Evolutionary conservation across 2,113 vertebrate species (phyloP).

Genomic region (Nettapus auritus): DNA sequence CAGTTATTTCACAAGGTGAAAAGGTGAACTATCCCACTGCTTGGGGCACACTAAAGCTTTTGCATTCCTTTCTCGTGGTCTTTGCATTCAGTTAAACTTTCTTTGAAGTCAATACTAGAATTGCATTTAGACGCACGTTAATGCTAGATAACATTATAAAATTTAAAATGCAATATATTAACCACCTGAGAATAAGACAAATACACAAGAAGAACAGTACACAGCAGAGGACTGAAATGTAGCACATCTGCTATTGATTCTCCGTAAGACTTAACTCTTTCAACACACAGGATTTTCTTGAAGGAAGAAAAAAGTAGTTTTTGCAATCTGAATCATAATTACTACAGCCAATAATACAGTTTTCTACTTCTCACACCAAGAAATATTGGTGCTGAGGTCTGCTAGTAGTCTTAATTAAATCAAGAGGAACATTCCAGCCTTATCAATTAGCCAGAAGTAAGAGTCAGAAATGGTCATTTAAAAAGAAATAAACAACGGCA

Average conservation of each 20-base stretch:
- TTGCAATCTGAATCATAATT: not conserved
- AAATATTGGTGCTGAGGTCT: not conserved
- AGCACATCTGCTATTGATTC: not conserved
- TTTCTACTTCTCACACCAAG: not conserved
- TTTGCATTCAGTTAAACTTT: not conserved
- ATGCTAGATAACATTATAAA: not conserved
- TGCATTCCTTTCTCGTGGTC: not conserved
- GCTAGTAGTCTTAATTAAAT: not conserved
- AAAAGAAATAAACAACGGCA: not conserved
- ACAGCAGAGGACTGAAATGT: not conserved
- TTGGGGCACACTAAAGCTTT: not conserved
- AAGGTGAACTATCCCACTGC: not conserved
- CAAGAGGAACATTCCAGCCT: not conserved
- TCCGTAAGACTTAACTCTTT: not conserved
- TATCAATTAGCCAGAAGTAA: not conserved
- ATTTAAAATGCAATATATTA: not conserved
- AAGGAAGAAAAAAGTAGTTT: not conserved
- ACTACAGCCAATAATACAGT: accelerated
- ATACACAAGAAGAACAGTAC: not conserved
- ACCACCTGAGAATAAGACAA: not conserved
- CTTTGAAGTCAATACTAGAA: not conserved
- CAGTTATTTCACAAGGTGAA: not conserved
- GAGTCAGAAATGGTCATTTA: not conserved
- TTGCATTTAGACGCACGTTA: not conserved
- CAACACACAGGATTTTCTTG: not conserved